Evolutionary conservation across 2,888 invertebrate genomes (phyloP).

Genomic region (Drosophila pegasa): DNA sequence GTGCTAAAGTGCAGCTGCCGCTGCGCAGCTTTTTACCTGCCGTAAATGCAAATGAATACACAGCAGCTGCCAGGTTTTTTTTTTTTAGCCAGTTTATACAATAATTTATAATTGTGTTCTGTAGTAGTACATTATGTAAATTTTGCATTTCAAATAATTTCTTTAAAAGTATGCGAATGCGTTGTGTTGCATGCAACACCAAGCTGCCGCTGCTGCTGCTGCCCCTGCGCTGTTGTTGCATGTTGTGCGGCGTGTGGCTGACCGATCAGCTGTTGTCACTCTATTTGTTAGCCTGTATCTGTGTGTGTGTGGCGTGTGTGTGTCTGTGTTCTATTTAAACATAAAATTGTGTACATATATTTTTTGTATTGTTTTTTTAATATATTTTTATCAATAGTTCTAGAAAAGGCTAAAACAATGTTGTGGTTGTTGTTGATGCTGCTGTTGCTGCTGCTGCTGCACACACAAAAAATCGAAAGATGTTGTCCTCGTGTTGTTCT

Average conservation of each 20-base stretch:
- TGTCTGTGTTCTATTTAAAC: constrained; percentile 67
- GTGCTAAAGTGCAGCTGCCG: constrained; percentile 14
- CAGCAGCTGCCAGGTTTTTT: constrained; percentile 19
- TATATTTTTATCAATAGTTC: constrained; percentile 83
- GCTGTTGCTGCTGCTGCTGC: constrained; percentile 47
- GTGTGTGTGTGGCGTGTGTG: constrained; percentile 21
- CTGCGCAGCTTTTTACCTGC: neutral
- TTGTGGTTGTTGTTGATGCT: constrained; percentile 56
- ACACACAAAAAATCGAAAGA: constrained; percentile 56
- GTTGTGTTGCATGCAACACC: constrained; percentile 34
- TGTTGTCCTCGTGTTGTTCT: constrained; percentile 49
- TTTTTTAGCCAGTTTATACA: constrained; percentile 65
- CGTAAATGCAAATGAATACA: constrained; percentile 20
- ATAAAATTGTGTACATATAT: constrained; percentile 73
- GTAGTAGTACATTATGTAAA: constrained; percentile 61
- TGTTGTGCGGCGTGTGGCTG: constrained; percentile 6
- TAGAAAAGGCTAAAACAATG: constrained; percentile 84
- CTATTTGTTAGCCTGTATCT: constrained; percentile 34
- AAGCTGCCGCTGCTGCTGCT: constrained; percentile 22
- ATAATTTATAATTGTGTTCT: constrained; percentile 61
- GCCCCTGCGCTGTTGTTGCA: constrained; percentile 13
- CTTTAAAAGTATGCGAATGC: constrained; percentile 47
- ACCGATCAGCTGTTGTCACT: constrained; percentile 36
- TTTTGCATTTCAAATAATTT: constrained; percentile 58
- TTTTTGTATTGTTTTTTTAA: constrained; percentile 72